Conservation (phyloP, 2,797 vertebrate species). For the Gastrophryne carolinensis region DNA sequence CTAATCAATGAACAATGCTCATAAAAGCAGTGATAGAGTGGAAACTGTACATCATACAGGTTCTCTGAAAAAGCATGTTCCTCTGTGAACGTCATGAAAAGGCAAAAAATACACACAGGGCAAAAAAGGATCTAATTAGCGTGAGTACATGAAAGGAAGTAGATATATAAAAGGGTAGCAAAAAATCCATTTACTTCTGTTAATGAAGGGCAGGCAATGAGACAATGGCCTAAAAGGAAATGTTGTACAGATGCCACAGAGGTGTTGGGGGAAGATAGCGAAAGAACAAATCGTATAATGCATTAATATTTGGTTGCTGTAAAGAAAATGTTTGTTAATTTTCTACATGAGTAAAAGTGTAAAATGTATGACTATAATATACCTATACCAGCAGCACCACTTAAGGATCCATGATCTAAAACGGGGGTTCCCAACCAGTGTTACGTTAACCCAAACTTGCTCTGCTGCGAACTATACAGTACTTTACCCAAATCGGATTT, state of each 20-base stretch:
- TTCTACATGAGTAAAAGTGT: too few relatives aligned
- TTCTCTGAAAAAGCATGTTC: conserved; percentile 3
- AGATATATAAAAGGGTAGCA: neutral
- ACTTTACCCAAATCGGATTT: too few relatives aligned
- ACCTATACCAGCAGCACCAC: too few relatives aligned
- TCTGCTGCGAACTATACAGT: too few relatives aligned
- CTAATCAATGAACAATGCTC: neutral
- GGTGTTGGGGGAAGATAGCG: neutral
- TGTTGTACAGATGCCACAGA: neutral
- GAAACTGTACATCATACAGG: conserved; percentile 38
- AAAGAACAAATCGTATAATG: neutral
- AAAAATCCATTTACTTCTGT: conserved; percentile 18
- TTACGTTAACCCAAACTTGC: too few relatives aligned
- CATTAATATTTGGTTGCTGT: neutral
- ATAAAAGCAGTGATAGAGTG: conserved; percentile 2
- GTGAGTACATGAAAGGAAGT: conserved; percentile 20
- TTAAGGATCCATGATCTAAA: too few relatives aligned
- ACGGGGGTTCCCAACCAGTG: too few relatives aligned
- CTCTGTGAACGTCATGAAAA: conserved; percentile 8
- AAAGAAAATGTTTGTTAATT: too few relatives aligned
- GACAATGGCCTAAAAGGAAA: neutral
- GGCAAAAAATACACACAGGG: neutral
- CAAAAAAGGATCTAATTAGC: conserved; percentile 25
- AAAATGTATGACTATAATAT: too few relatives aligned
- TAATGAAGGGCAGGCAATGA: neutral